Evolutionary conservation across 2,888 invertebrate genomes (phyloP), one percentile per base, ranked within the genome.

Genomic region (Microplitis deprimator): DNA sequence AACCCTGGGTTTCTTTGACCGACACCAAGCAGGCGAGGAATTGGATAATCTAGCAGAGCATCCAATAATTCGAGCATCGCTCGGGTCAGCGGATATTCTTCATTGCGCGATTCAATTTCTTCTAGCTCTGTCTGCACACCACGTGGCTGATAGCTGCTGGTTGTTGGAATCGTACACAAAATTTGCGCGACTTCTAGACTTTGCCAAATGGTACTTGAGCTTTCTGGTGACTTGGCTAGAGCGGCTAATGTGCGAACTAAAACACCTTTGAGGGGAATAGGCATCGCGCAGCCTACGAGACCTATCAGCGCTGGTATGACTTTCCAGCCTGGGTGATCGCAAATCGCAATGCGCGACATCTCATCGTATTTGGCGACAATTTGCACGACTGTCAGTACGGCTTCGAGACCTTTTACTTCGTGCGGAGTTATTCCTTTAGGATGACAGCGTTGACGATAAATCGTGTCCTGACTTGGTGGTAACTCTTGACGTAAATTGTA

Each of bases 61-160:
- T 94, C 93, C 17, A 98, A 87, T 7, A 98, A 92, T 73, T 92
- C 90, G 6, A 98, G 91, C 88, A 97, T 93, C 1, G 96, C 96
- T 80, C 94, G 92, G 0, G 97, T 96, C 79, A 98, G 90, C 0
- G 97, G 96, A 91, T 97, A 98, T 81, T 96, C 95, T 88, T 98
- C 98, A 87, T 95, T 93, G 68, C 97, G 93, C 5, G 96, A 94
- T 89, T 98, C 98, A 76, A 97, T 94, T 91, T 98, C 98, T 80
- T 96, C 96, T 40, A 98, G 91, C 90, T 98, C 98, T 0, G 95
- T 95, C 90, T 95, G 92, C 73, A 96, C 92, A 3, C 94, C 94
- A 81, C 93, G 89, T 60, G 93, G 93, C 81, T 93, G 93, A 82
- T 93, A 93, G 81, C 92, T 92, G 65, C 92, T 92, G 0, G 93